Conservation (phyloP, 2,888 invertebrate genomes). For the Acronicta alni region DNA sequence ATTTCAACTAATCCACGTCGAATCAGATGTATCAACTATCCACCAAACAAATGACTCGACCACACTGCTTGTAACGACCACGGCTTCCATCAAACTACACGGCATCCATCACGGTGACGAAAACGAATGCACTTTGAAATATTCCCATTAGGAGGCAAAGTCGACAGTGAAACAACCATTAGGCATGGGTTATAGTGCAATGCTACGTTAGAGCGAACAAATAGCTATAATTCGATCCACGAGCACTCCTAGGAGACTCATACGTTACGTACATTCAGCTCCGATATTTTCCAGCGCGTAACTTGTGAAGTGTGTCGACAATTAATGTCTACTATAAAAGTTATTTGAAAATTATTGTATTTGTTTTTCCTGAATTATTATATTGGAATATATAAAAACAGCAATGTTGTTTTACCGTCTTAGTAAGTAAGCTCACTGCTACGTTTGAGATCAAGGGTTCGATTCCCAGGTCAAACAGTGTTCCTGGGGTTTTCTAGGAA, state of each 20-base stretch:
- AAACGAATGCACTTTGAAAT: conserved; percentile 50
- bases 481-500: too few species aligned
- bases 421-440: too few species aligned
- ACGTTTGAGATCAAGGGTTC: too few species aligned
- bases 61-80: conserved; percentile 2
- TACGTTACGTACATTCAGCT: conserved; percentile 57
- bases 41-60: conserved; percentile 13
- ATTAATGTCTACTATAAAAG: conserved; percentile 60
- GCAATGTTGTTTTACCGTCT: too few species aligned
- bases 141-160: conserved; percentile 41
- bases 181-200: conserved; percentile 67
- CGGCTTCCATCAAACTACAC: conserved; percentile 23
- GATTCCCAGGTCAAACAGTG: too few species aligned
- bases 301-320: conserved; percentile 62
- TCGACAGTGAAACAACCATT: conserved; percentile 55
- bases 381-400: too few species aligned
- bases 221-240: conserved; percentile 78
- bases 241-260: conserved; percentile 72
- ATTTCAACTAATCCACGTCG: background rate
- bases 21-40: background rate
- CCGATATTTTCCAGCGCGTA: conserved; percentile 58
- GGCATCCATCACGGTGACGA: conserved; percentile 37
- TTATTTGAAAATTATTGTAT: conserved; percentile 33
- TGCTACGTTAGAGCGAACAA: conserved; percentile 66
- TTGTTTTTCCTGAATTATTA: conserved; percentile 23